Base-by-base conservation (phyloP, 2,888 invertebrate genomes). In the Ligdia adustata region DNA sequence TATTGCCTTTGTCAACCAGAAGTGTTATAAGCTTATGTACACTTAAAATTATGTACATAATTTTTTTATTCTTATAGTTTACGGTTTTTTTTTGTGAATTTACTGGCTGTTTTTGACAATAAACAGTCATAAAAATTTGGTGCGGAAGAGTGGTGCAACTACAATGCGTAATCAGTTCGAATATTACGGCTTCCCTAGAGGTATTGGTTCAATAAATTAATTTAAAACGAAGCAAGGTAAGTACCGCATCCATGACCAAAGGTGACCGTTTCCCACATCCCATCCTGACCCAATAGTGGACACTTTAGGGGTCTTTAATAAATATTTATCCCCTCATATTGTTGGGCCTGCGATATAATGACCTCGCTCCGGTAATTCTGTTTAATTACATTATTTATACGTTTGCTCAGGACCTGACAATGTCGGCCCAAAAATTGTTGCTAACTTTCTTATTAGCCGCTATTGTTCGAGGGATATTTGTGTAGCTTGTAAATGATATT, bases 311-410 rank as follows among this genome's bases (percentile, higher is more conserved):
- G 62, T 69, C 79, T 75, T 82, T 85, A 86, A 87, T 87, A 88
- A 87, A 88, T 88, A 88, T 88, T 88, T 86, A 87, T 87, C 76
- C 80, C 60, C 75, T 75, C 81, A 81, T 82, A 86, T 83, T 83
- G 86, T 85, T 77, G 64, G 72, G 70, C 38, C 37, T 62, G 50
- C 55, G 57, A 57, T 60, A 57, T 57, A 57, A 60, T 49, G 42
- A 48, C 48, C 41, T 29, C 28, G 20, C 22, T 18, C 43, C 32
- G 61, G 61, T 77, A 77, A 77, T 78, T 73, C 62, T 52, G 58
- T 57, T 66, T 83, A 85, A 86, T 86, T 84, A 76, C 72, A 76
- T 79, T 75, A 84, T 84, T 82, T 79, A 84, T 79, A 72, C 48
- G 81, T 85, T 84, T 80, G 62, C 69, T 82, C 82, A 81, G 86